These are phyloP conservation scores for Aldabrachelys gigantea DNA, from an alignment of 2,113 vertebrate genomes.

Conservation along the genomic window DNA sequence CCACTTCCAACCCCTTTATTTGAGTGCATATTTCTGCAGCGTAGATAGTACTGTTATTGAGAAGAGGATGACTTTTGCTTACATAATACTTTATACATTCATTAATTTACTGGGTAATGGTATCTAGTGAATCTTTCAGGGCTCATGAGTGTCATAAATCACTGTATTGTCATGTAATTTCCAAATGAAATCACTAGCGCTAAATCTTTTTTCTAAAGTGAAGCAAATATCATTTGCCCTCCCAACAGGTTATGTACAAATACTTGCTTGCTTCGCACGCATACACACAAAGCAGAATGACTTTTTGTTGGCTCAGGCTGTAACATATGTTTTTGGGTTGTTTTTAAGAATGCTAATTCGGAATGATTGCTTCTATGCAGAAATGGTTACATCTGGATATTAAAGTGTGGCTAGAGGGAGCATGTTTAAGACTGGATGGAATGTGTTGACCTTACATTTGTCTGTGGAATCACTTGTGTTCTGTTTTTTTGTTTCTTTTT, in stretches of 20 bases:
- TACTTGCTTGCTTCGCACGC: background rate
- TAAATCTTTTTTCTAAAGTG: background rate
- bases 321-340: constrained; percentile 14
- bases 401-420: constrained; percentile 25
- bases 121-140: background rate
- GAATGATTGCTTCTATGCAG: constrained; percentile 25
- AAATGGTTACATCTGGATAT: constrained; percentile 31
- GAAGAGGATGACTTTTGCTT: background rate
- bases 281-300: background rate
- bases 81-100: background rate
- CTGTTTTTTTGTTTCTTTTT: background rate
- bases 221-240: rapidly evolving
- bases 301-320: constrained; percentile 21
- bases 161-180: background rate
- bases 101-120: background rate
- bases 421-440: constrained; percentile 26
- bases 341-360: constrained; percentile 11
- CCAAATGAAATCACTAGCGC: background rate
- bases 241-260: background rate
- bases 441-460: constrained; percentile 47
- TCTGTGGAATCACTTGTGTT: background rate
- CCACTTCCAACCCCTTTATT: background rate
- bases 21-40: background rate
- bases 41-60: background rate
- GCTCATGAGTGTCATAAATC: rapidly evolving